Evolutionary conservation across 2,797 vertebrate species (phyloP).

Genomic region (Manis crassicaudata): DNA sequence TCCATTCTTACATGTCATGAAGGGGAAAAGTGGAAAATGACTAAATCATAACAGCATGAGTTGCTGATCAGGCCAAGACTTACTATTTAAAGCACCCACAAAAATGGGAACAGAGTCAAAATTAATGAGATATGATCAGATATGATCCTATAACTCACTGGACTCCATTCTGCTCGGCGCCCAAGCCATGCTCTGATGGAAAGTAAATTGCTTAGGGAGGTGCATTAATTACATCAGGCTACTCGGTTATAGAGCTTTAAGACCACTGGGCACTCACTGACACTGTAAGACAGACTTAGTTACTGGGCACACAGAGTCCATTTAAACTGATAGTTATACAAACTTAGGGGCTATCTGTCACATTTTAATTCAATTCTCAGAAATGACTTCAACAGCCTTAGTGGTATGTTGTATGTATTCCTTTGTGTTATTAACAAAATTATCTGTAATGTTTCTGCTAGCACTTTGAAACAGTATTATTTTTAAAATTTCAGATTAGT

Average conservation of each 20-base stretch:
- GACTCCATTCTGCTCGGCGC: neutral
- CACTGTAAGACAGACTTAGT: conserved; percentile 45
- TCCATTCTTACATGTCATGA: conserved; percentile 45
- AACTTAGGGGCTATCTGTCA: conserved; percentile 57
- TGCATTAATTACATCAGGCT: conserved; percentile 42
- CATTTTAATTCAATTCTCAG: conserved; percentile 45
- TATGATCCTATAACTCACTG: conserved; percentile 7
- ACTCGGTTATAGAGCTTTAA: conserved; percentile 13
- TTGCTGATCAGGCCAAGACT: conserved; percentile 6
- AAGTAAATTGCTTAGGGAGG: conserved; percentile 44
- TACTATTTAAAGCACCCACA: conserved; percentile 39
- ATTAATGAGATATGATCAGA: conserved; percentile 60
- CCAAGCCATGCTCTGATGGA: neutral
- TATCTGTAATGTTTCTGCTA: neutral
- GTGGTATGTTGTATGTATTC: neutral
- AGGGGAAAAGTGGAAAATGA: conserved; percentile 34
- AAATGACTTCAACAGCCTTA: neutral
- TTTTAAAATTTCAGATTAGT: neutral
- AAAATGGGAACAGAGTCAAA: conserved; percentile 52
- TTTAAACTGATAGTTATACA: conserved; percentile 55
- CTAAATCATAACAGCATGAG: neutral
- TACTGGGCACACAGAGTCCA: neutral
- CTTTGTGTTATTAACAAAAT: neutral
- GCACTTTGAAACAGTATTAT: neutral
- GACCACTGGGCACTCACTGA: conserved; percentile 35